Conservation (phyloP, 1,140 invertebrate species). For the Drosophila sproati region DNA sequence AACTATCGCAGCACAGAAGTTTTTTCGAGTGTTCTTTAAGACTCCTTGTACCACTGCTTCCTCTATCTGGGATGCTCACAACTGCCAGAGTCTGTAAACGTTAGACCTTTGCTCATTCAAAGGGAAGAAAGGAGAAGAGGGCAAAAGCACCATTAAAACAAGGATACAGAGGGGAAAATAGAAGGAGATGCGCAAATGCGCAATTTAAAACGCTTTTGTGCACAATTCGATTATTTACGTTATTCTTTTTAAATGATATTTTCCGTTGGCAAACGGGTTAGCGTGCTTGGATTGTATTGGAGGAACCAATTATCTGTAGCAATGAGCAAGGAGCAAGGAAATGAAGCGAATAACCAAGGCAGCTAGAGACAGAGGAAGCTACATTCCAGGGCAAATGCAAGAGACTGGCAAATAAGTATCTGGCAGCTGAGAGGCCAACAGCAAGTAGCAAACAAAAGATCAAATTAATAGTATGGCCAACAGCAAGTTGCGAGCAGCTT, state of each 20-base stretch:
- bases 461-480: conserved; percentile 69
- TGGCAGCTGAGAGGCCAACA: conserved; percentile 46
- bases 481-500: conserved; percentile 7
- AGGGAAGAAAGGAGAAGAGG: background rate
- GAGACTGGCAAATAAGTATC: conserved; percentile 31
- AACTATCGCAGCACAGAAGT: too few species aligned
- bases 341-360: conserved; percentile 34
- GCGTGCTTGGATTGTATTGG: conserved; percentile 44
- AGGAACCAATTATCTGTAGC: conserved; percentile 70
- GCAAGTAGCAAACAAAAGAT: conserved; percentile 69
- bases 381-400: conserved; percentile 9
- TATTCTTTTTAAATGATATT: conserved; percentile 79
- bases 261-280: conserved; percentile 45
- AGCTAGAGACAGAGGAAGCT: background rate
- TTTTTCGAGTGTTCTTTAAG: background rate
- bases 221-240: conserved; percentile 79
- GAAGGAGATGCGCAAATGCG: conserved; percentile 28
- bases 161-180: background rate
- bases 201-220: conserved; percentile 68
- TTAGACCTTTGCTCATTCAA: background rate
- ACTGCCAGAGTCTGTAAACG: background rate
- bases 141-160: background rate
- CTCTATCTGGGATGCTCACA: background rate
- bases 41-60: too few species aligned
- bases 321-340: conserved; percentile 50